Evolutionary conservation across 2,113 vertebrate genomes (phyloP).

Genomic region (Tragelaphus buxtoni): DNA sequence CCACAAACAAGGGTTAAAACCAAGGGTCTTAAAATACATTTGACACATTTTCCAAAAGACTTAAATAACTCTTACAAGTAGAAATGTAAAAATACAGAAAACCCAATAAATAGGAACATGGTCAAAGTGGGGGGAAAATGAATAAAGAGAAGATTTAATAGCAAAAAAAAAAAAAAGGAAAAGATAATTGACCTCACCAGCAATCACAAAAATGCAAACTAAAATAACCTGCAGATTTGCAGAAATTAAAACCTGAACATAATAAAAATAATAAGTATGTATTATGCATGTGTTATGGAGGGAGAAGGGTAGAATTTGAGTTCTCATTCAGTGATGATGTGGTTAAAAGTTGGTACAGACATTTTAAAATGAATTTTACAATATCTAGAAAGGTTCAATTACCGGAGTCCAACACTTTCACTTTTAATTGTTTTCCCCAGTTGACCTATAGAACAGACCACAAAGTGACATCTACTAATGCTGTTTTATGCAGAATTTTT

Average conservation of each 20-base stretch:
- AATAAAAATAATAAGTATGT: not conserved
- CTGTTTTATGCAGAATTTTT: not conserved
- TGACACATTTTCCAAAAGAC: not conserved
- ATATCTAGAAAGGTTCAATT: not conserved
- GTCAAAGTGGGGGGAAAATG: not conserved
- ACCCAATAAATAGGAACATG: not conserved
- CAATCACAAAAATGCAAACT: not conserved
- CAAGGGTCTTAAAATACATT: not conserved
- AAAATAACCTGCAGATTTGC: not conserved
- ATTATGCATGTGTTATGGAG: not conserved
- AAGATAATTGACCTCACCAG: not conserved
- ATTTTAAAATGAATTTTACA: not conserved
- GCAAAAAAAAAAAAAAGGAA: not conserved
- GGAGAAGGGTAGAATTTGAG: not conserved
- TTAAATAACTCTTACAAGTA: not conserved
- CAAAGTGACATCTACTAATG: not conserved
- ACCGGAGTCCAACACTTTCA: not conserved
- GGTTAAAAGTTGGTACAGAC: not conserved
- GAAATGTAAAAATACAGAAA: not conserved
- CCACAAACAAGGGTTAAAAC: not conserved
- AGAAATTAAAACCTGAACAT: not conserved
- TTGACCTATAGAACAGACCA: not conserved
- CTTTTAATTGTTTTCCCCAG: not conserved
- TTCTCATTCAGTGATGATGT: not conserved
- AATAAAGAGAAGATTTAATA: not conserved